phyloP scores from a whole-genome alignment of 2,113 vertebrate genomes.

The Hystrix brachyura region DNA sequence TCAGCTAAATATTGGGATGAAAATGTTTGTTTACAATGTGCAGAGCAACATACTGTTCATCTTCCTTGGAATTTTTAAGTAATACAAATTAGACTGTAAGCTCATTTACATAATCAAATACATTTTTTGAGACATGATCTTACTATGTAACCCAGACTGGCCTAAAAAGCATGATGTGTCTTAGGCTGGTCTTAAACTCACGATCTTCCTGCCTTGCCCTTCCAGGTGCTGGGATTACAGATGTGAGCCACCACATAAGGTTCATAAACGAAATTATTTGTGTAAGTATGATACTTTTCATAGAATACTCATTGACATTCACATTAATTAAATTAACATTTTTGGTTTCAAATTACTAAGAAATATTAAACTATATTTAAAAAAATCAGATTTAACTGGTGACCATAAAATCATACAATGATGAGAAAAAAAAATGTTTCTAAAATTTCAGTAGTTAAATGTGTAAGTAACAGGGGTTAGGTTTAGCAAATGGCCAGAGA shows the following conservation, averaged over 20 bases:
- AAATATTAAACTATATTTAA: slow-evolving; percentile 58
- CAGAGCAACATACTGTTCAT: not conserved
- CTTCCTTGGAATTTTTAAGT: slow-evolving; percentile 43
- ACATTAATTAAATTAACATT: slow-evolving; percentile 4
- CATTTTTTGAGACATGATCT: not conserved
- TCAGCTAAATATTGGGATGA: not conserved
- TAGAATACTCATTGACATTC: not conserved
- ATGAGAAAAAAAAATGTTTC: not conserved
- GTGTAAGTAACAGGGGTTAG: not conserved
- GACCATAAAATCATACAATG: not conserved
- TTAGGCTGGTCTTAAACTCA: not conserved
- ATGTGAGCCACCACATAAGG: not conserved
- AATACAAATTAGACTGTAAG: not conserved
- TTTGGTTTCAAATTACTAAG: slow-evolving; percentile 22
- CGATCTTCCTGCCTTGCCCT: not conserved
- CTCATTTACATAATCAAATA: not conserved
- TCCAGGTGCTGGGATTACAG: not conserved
- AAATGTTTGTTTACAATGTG: slow-evolving; percentile 14
- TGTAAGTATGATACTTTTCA: slow-evolving; percentile 30
- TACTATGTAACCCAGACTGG: not conserved
- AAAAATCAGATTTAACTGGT: not conserved
- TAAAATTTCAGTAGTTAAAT: not conserved
- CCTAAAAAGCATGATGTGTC: not conserved
- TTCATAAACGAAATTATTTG: not conserved
- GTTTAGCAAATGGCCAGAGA: not conserved